Conservation (phyloP, 2,888 invertebrate genomes). For the Caenorhabditis panamensis region DNA sequence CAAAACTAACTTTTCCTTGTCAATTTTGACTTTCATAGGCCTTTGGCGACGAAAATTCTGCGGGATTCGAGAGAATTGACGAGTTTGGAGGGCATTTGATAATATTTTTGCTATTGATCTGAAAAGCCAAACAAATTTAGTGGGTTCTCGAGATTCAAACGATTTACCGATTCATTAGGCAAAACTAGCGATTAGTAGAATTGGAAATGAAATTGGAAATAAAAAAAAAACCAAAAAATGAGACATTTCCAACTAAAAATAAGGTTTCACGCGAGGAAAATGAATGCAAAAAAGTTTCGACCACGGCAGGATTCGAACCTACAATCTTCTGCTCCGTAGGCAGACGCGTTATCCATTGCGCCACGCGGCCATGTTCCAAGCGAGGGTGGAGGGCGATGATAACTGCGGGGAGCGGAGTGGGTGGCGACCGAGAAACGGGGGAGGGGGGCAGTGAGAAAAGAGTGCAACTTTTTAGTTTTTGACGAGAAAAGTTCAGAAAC, state of each 20-base stretch:
- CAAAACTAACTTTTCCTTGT: slow-evolving; percentile 24
- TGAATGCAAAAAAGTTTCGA: slow-evolving; percentile 62
- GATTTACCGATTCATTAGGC: slow-evolving; percentile 24
- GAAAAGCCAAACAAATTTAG: background rate
- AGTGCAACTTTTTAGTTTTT: too few species aligned
- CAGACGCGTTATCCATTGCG: slow-evolving; percentile 81
- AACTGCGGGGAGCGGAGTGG: background rate
- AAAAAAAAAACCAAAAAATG: background rate
- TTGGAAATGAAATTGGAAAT: too few species aligned
- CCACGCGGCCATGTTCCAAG: slow-evolving; percentile 69
- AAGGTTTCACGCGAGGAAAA: too few species aligned
- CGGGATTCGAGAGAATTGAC: slow-evolving; percentile 6
- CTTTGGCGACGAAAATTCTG: background rate
- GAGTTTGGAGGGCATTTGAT: slow-evolving; percentile 15
- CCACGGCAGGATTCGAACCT: slow-evolving; percentile 81
- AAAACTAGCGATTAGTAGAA: too few species aligned
- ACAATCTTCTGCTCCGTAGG: slow-evolving; percentile 82
- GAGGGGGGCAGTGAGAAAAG: too few species aligned
- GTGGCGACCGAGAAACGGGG: background rate
- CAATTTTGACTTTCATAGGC: background rate
- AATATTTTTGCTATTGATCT: slow-evolving; percentile 45
- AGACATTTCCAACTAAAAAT: background rate
- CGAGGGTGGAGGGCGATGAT: background rate
- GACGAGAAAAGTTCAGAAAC: too few species aligned
- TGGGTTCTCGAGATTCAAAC: background rate